Evolutionary conservation across 1,140 invertebrate genomes (phyloP), one percentile per base, ranked within the genome.

Genomic region (Drosophila triauraria): DNA sequence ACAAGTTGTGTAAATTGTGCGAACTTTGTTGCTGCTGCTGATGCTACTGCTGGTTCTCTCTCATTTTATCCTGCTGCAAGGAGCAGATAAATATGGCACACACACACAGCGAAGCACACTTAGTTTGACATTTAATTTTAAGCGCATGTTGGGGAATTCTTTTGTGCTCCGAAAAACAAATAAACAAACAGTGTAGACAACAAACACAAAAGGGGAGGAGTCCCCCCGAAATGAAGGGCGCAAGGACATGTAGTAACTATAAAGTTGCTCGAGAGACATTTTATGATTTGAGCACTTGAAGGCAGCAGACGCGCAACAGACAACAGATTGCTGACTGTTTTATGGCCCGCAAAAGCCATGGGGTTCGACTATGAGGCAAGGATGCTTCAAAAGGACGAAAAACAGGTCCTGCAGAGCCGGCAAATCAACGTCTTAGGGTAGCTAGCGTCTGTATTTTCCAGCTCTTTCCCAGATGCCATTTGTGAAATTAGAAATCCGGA

Each of bases 111-210:
- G 23, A 48, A 44, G 44, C 25, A 42, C 43, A 62, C 72, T 61
- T 50, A 80, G 86, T 83, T 87, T 87, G 84, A 91, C 87, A 91
- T 91, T 91, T 91, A 91, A 91, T 88, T 87, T 91, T 88, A 91
- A 91, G 88, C 88, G 81, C 87, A 91, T 91, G 88, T 91, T 88
- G 72, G 88, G 88, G 88, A 91, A 91, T 91, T 90, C 85, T 90
- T 88, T 88, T 88, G 85, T 85, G 85, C 57, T 72, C 85, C 70
- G 68, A 85, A 88, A 84, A 88, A 81, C 85, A 90, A 90, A 90
- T 90, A 90, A 90, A 90, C 85, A 90, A 90, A 90, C 81, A 76
- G 69, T 43, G 80, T 23, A 81, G 69, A 74, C 67, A 85, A 81
- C 82, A 75, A 77, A 78, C 82, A 77, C 51, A 62, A 69, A 56